Evolutionary conservation across 2,113 vertebrate genomes (phyloP).

Genomic region (Chunga burmeisteri): DNA sequence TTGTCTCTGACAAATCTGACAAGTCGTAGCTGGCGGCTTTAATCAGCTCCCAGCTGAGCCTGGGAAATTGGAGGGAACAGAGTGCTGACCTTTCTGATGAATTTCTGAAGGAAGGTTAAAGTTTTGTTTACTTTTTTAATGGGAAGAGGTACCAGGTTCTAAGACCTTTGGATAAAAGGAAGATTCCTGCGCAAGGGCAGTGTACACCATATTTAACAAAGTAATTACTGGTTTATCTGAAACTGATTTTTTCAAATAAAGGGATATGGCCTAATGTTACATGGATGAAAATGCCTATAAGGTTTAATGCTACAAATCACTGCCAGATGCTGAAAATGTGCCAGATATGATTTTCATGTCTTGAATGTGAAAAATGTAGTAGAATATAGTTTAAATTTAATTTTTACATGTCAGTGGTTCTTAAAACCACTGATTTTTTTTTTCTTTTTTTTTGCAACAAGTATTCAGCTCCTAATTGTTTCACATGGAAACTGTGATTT

Average conservation of each 20-base stretch:
- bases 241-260: neutral
- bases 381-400: slow-evolving; percentile 33
- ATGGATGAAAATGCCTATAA: neutral
- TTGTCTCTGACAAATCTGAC: slow-evolving; percentile 63
- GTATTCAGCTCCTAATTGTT: neutral
- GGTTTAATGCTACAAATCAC: neutral
- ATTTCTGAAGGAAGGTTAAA: slow-evolving; percentile 72
- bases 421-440: neutral
- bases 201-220: neutral
- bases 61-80: slow-evolving; percentile 58
- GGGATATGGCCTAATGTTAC: neutral
- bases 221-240: neutral
- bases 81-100: slow-evolving; percentile 65
- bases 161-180: neutral
- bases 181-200: neutral
- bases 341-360: neutral
- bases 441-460: neutral
- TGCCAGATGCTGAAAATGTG: neutral
- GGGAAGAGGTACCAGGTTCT: slow-evolving; percentile 1
- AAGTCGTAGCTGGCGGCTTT: slow-evolving; percentile 56
- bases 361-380: neutral
- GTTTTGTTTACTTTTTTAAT: slow-evolving; percentile 56
- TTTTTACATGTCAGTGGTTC: neutral
- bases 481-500: neutral
- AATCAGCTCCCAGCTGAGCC: slow-evolving; percentile 74